Evolutionary conservation across 2,797 vertebrate species (phyloP), one percentile per base, ranked within the genome.

Genomic region (Falco novaeseelandiae): DNA sequence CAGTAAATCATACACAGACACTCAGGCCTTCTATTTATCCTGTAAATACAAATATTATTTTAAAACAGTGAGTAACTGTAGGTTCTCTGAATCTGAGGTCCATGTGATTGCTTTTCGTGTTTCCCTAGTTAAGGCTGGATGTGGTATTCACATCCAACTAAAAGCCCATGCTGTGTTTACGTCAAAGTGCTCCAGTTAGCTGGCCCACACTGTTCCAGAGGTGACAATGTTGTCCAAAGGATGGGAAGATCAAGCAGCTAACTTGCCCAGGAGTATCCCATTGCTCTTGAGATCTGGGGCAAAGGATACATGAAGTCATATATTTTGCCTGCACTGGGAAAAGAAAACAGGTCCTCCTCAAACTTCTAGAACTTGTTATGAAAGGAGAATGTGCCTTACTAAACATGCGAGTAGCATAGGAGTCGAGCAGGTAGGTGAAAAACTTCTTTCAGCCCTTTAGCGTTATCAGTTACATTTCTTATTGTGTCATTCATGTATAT

Each of bases 371-470:
- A 55, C 19, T 49, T 83, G 4, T 77, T 71, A 17, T 58, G 27
- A 40, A 11, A 72, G 34, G 12, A 71, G 20, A 76, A 55, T 23
- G 12, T 42, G 16, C 18, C 54, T 30, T 72, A 13, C 25, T 70
- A 70, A 62, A 38, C 12, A 32, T 0, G 1, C 0, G 1, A 58
- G 7, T 29, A 14, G 7, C 17, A 3, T n/a, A 84, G 38, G 25
- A 81, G 51, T 20, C 30, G 15, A 14, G 14, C 13, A 25, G 21
- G 22, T n/a, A 57, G 23, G 14, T 57, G 14, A 58, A 65, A 16
- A 69, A 6, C 23, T 12, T 67, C n/a, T 78, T 88, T 38, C n/a
- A 67, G 22, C 25, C 22, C 30, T 73, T 44, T 57, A 40, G 38
- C 29, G 51, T 46, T 20, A 51, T 11, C 8, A 63, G 30, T 73